Percentiles rank a stretch among this genome's conserved stretches.
These are phyloP conservation scores for Gerris buenoi DNA, from an alignment of 1,140 invertebrate genomes.

Conservation along the genomic window DNA sequence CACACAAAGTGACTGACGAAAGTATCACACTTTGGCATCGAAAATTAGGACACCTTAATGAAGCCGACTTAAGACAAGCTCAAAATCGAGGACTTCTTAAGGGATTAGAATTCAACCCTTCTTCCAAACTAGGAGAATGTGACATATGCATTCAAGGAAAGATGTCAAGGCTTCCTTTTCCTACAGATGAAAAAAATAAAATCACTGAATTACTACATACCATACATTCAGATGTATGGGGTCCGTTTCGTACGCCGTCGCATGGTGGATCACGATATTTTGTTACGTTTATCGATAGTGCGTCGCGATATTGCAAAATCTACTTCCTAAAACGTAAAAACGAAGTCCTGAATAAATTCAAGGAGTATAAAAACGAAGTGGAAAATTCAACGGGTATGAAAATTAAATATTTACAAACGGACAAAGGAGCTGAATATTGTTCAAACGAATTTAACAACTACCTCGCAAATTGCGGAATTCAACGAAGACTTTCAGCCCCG, in stretches of 20 bases:
- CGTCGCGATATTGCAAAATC: neutral
- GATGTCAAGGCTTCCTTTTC: too few species aligned
- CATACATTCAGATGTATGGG: neutral
- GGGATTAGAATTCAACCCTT: too few species aligned
- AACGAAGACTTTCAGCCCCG: conserved; percentile 19
- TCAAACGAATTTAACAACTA: neutral
- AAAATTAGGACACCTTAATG: too few species aligned
- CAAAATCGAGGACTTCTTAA: too few species aligned
- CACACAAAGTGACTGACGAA: too few species aligned
- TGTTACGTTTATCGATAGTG: neutral
- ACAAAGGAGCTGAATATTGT: neutral
- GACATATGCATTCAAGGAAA: too few species aligned
- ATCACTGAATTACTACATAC: neutral
- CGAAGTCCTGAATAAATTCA: neutral
- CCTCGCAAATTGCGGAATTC: neutral
- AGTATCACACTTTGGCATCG: too few species aligned
- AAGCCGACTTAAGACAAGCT: too few species aligned
- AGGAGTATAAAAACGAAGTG: neutral
- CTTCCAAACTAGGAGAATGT: too few species aligned
- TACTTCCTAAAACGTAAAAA: neutral
- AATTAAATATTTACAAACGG: neutral
- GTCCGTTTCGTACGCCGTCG: neutral
- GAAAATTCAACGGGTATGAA: neutral
- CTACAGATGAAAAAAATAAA: neutral
- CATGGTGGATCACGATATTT: neutral